Evolutionary conservation across 2,888 invertebrate species (phyloP).

Genomic region (Orthosia incerta): DNA sequence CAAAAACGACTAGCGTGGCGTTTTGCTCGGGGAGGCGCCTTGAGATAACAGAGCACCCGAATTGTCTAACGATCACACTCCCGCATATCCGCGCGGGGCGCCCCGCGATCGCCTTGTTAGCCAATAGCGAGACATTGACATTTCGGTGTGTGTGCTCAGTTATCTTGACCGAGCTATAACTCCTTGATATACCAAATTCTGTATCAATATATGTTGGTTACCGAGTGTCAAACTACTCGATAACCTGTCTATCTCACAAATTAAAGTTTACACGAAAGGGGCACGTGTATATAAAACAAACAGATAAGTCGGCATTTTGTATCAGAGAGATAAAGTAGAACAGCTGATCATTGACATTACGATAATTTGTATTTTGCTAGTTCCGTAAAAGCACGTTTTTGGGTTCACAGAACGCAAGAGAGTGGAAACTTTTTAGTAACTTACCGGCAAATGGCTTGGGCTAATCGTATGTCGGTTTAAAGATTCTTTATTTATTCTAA

Average conservation of each 20-base stretch:
- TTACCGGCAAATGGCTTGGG: not conserved
- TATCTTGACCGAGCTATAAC: no score
- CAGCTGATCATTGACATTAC: conserved; percentile 45
- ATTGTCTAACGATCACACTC: no score
- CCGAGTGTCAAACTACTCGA: conserved; percentile 28
- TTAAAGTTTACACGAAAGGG: conserved; percentile 36
- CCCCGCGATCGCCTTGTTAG: no score
- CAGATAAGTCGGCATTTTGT: not conserved
- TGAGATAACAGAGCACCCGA: no score
- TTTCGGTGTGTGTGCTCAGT: no score
- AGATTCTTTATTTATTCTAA: no score
- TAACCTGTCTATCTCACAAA: conserved; percentile 48
- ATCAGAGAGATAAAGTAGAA: conserved; percentile 16
- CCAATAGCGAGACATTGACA: no score
- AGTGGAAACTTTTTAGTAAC: not conserved
- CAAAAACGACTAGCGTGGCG: no score
- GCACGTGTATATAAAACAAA: conserved; percentile 35
- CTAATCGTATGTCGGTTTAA: no score
- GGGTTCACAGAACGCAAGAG: not conserved
- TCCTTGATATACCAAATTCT: not conserved
- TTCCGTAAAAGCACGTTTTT: not conserved
- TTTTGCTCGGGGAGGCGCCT: no score
- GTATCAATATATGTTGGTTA: not conserved
- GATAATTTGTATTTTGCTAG: not conserved
- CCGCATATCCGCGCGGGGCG: no score